phyloP scores from a whole-genome alignment of 2,888 invertebrate species.

The Labia minor region DNA sequence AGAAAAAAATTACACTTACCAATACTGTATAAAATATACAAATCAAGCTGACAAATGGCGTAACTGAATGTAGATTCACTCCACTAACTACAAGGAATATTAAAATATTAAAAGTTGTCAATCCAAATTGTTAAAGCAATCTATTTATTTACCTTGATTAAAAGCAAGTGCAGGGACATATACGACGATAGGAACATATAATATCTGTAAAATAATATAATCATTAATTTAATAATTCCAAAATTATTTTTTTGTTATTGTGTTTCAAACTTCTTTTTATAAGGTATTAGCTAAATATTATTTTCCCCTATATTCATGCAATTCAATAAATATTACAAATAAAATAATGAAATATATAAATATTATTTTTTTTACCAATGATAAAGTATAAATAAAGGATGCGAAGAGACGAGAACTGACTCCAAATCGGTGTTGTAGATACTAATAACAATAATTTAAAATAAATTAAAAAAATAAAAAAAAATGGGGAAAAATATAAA shows the following conservation, averaged over 20 bases:
- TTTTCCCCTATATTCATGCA: no score
- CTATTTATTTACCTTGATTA: slow-evolving; percentile 16
- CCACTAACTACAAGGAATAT: slow-evolving; percentile 58
- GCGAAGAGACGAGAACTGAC: not conserved
- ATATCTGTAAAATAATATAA: not conserved
- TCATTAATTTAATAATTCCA: not conserved
- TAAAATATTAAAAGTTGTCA: not conserved
- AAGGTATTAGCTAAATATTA: no score
- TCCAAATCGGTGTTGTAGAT: slow-evolving; percentile 3
- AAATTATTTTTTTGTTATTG: no score
- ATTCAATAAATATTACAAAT: no score
- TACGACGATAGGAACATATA: slow-evolving; percentile 13
- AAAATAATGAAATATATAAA: no score
- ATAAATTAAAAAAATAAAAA: not conserved
- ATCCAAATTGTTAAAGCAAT: no score
- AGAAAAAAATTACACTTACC: slow-evolving; percentile 44
- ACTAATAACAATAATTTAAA: not conserved
- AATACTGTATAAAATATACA: slow-evolving; percentile 87
- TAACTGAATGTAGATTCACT: slow-evolving; percentile 64
- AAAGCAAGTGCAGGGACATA: slow-evolving; percentile 17
- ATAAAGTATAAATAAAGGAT: slow-evolving; percentile 13
- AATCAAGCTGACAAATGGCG: slow-evolving; percentile 67
- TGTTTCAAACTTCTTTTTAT: no score
- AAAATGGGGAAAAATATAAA: no score
- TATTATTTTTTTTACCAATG: no score